Base-by-base conservation (phyloP, 2,888 invertebrate species). In the Venusia cambrica region DNA sequence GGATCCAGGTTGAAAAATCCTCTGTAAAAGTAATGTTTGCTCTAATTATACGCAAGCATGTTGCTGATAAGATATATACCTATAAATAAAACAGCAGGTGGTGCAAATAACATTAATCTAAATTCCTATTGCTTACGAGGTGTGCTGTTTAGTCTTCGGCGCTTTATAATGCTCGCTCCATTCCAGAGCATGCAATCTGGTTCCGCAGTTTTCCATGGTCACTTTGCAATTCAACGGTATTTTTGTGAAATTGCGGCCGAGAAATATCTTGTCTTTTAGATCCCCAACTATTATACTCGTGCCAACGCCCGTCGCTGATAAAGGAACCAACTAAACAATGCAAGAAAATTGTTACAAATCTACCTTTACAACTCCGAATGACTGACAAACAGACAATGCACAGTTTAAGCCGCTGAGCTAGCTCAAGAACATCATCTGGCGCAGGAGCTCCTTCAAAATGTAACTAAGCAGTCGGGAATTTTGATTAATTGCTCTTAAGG, bases 241-340 rank as follows among this genome's bases (percentile, higher is more conserved):
- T 59, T 87, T 89, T 48, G 92, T 92, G 54, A 93, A 90, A 56
- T 92, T 84, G 2, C 88, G 79, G 2, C 92, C 93, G 21, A 93
- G 84, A 41, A 89, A 70, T 26, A 91, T 73, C 9, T 88, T 89
- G 18, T 89, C 87, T 28, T 92, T 76, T 1, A 78, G 65, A 1
- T 92, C 92, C 21, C 90, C 88, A 5, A 90, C 89, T 10, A 89
- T 54, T 40, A 94, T 90, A 42, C 91, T 91, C 1, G 91, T 90
- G 2, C 94, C 94, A 20, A 89, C 71, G 5, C 93, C 93, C 40
- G 84, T 87, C 0, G 90, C 92, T 11, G 76, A 77, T 17, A 93
- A 54, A 2, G 89, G 81, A 6, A 87, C 71, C 19, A 47, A 30
- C 47, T 45, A 16, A 39, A 41, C 14, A 29, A n/a, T 18, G 18